Evolutionary conservation across 2,888 invertebrate genomes (phyloP).

Genomic region (Aphrophora alni): DNA sequence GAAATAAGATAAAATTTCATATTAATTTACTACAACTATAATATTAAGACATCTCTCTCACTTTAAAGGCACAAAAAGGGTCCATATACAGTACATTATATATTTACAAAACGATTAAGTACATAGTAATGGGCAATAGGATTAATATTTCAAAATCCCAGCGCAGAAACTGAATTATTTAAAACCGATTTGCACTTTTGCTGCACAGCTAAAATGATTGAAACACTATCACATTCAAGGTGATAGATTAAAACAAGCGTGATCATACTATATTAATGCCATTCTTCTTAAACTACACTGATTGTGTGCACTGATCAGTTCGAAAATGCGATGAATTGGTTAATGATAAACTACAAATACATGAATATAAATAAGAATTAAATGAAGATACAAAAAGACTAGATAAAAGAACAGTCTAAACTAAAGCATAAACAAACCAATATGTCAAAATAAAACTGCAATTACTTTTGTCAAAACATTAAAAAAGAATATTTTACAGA

Average conservation of each 20-base stretch:
- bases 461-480: too few species aligned
- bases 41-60: background rate
- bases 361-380: too few species aligned
- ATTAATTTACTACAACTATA: background rate
- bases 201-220: background rate
- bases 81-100: background rate
- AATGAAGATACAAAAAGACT: too few species aligned
- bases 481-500: too few species aligned
- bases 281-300: background rate
- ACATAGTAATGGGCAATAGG: background rate
- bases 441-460: too few species aligned
- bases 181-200: background rate
- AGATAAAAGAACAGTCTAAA: too few species aligned
- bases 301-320: background rate
- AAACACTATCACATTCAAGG: background rate
- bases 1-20: background rate
- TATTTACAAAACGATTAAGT: background rate
- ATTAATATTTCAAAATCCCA: background rate
- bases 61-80: slow-evolving; percentile 6
- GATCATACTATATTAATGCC: background rate
- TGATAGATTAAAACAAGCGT: background rate
- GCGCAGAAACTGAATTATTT: background rate
- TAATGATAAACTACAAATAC: too few species aligned
- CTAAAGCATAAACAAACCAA: too few species aligned
- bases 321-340: background rate